A percentile compares a stretch with the other conserved stretches of the same genome.
Conservation (phyloP, 1,140 invertebrate species). For the Subanguina moxae region DNA sequence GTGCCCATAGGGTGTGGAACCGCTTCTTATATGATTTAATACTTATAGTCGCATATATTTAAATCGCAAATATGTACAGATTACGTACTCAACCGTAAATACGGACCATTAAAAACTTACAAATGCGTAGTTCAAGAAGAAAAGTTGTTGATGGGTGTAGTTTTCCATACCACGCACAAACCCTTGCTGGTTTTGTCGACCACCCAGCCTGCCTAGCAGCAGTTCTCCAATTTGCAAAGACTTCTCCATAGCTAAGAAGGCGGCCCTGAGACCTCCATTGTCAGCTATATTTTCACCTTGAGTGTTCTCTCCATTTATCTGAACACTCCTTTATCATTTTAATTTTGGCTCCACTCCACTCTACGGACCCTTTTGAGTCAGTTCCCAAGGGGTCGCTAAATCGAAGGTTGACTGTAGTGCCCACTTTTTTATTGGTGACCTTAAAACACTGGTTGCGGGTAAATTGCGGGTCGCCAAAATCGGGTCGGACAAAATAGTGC, state of each 20-base stretch:
- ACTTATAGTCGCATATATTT: too few species aligned
- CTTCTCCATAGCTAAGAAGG: constrained; percentile 55
- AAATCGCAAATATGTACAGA: too few species aligned
- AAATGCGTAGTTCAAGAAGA: constrained; percentile 69
- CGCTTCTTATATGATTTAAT: too few species aligned
- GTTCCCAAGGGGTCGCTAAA: too few species aligned
- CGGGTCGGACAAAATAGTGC: too few species aligned
- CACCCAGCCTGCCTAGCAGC: constrained; percentile 39
- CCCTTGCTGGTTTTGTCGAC: constrained; percentile 39
- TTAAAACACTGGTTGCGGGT: neutral
- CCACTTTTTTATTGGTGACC: too few species aligned
- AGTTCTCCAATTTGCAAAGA: constrained; percentile 37
- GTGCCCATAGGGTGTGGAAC: too few species aligned
- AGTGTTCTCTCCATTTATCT: constrained; percentile 32
- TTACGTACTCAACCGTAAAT: too few species aligned
- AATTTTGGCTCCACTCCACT: constrained; percentile 8
- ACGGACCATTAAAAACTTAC: constrained; percentile 66
- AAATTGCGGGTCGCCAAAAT: too few species aligned
- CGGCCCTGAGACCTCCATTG: constrained; percentile 66
- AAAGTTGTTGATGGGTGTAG: constrained; percentile 67
- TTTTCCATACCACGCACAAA: constrained; percentile 64
- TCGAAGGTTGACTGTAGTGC: too few species aligned
- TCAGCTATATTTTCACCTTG: constrained; percentile 66
- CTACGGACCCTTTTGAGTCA: too few species aligned
- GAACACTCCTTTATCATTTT: neutral